Evolutionary conservation across 2,113 vertebrate species (phyloP).

Genomic region (Pipa parva): DNA sequence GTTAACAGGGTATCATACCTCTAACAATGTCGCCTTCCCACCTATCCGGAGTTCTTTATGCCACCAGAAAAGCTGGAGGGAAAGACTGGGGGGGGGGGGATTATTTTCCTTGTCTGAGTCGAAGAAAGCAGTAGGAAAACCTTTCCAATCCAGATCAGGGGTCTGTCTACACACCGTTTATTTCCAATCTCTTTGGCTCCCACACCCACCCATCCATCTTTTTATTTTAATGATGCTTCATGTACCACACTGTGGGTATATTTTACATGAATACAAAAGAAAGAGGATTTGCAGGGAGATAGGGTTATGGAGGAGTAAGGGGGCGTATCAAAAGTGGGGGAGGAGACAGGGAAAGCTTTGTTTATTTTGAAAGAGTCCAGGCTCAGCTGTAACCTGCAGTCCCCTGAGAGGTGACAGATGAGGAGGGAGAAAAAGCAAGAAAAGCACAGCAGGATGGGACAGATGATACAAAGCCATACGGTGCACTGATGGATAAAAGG

Average conservation of each 20-base stretch:
- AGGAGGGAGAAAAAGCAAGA: constrained; percentile 12
- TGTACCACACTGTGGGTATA: constrained; percentile 15
- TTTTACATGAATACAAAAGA: constrained; percentile 35
- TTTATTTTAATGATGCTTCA: constrained; percentile 23
- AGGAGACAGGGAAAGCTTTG: constrained; percentile 34
- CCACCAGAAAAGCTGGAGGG: constrained; percentile 16
- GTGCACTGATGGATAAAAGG: neutral
- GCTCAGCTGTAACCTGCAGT: constrained; percentile 40
- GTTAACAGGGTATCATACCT: constrained; percentile 36
- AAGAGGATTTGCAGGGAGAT: constrained; percentile 20
- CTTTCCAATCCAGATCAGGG: neutral
- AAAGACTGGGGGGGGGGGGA: neutral
- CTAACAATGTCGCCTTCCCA: constrained; percentile 19
- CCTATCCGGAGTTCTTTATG: constrained; percentile 30
- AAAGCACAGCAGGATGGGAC: constrained; percentile 17
- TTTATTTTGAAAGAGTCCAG: constrained; percentile 37
- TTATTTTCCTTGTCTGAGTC: constrained; percentile 5
- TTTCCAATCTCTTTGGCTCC: neutral
- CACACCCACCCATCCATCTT: neutral
- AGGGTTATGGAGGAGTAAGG: constrained; percentile 36
- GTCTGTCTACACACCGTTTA: constrained; percentile 20
- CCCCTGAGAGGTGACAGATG: constrained; percentile 17
- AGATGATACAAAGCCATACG: neutral
- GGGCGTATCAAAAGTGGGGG: constrained; percentile 26
- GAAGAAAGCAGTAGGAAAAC: neutral